phyloP scores from a whole-genome alignment of 2,797 vertebrate species.

The Anisognathus igniventris region DNA sequence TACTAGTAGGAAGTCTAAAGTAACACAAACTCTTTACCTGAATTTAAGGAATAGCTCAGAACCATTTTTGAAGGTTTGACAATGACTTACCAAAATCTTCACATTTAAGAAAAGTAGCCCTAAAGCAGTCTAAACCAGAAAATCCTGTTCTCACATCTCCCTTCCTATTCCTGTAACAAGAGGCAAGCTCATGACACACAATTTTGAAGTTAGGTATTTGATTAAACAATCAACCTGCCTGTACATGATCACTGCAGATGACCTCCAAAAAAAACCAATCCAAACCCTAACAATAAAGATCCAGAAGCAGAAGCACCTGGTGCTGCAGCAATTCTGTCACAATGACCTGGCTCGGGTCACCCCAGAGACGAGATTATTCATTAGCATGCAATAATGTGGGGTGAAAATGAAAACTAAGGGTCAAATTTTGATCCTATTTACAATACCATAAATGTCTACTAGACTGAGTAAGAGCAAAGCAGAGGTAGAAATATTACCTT shows the following conservation, averaged over 20 bases:
- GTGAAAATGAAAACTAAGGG: neutral
- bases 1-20: neutral
- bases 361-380: neutral
- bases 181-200: neutral
- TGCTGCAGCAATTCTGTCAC: neutral
- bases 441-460: neutral
- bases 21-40: neutral
- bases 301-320: neutral
- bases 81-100: neutral
- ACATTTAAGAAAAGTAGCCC: neutral
- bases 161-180: neutral
- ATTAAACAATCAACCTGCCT: neutral
- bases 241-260: neutral
- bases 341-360: neutral
- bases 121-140: neutral
- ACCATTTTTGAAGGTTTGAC: neutral
- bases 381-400: neutral
- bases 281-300: neutral
- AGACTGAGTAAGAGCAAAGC: neutral
- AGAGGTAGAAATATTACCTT: neutral
- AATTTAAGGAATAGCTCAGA: neutral
- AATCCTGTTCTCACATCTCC: neutral
- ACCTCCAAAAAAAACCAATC: neutral
- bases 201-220: neutral
- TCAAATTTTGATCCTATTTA: neutral